Evolutionary conservation across 2,888 invertebrate species (phyloP), one percentile per base, ranked within the genome.

Genomic region (Lampropteryx suffumata): DNA sequence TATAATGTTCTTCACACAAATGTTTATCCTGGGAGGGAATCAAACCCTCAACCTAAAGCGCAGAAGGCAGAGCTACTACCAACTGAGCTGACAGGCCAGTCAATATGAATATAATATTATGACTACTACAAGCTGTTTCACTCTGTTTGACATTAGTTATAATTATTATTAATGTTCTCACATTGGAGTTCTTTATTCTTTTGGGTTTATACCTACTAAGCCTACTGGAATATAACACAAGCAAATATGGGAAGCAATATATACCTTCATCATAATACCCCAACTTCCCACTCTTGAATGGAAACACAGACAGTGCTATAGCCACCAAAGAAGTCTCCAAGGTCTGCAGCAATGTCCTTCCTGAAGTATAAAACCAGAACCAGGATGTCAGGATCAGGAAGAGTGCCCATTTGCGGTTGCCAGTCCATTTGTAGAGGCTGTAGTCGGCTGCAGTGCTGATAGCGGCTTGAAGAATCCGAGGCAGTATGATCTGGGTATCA

Each of bases 331-430:
- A 92, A 24, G 96, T 94, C 87, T 99, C 99, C 58, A 96, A 82
- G 0, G 95, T 95, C 76, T 99, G 99, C 27, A 95, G 92, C 37
- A 99, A 76, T 0, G 98, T 98, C 41, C 99, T 92, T 0, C 97
- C 94, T 0, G 94, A 94, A 8, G 95, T 96, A 77, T 97, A 99
- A 76, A 97, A 96, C 93, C 96, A 95, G 82, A 98, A 99, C 96
- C 97, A 98, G 33, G 96, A 95, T 0, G 94, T 92, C 0, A 94
- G 84, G 40, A 96, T 92, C 47, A 94, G 90, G 64, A 95, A 94
- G 5, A 96, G 73, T 0, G 95, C 94, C 95, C 96, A 96, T 79
- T 95, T 94, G 43, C 93, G 92, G n/a, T 86, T 88, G 0, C 93
- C 93, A 0, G 93, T 92, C 95, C 95, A 96, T 57, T 92, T 81